Conservation (phyloP, 2,113 vertebrate genomes). For the Stomatorhinus ivindoensis region DNA sequence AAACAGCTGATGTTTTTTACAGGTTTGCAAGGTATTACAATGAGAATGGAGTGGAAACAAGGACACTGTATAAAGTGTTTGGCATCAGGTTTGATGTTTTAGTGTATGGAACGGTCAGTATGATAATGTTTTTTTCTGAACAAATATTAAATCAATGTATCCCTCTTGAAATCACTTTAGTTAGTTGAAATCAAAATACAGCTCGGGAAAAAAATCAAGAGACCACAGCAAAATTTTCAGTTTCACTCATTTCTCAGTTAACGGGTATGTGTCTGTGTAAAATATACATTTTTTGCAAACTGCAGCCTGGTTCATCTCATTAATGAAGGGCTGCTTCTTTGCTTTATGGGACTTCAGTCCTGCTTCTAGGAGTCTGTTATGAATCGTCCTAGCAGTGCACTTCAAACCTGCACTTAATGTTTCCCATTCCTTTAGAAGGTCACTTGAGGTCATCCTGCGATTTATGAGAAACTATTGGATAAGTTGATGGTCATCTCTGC, state of each 20-base stretch:
- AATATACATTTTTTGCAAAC: background rate
- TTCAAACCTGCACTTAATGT: too few species aligned
- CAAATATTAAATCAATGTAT: background rate
- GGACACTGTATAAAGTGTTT: conserved; percentile 72
- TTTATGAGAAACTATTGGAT: too few species aligned
- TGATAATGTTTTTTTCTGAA: background rate
- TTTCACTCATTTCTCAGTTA: background rate
- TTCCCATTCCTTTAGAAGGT: too few species aligned
- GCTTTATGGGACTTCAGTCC: too few species aligned
- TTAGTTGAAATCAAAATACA: background rate
- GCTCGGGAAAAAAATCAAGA: background rate
- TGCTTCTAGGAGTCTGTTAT: too few species aligned
- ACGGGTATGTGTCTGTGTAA: background rate
- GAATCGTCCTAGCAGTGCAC: too few species aligned
- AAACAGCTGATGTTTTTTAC: conserved; percentile 11
- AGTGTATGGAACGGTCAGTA: conserved; percentile 71
- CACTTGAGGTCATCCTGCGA: too few species aligned
- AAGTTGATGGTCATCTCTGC: too few species aligned
- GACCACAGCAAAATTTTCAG: background rate
- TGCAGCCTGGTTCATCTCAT: background rate
- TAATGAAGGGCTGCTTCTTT: background rate
- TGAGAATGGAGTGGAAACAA: conserved; percentile 51
- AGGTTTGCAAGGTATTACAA: conserved; percentile 70
- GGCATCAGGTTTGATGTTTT: conserved; percentile 79
- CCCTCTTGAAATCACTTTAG: background rate